Conservation (phyloP, 2,888 invertebrate genomes). For the Uropetala carovei region DNA sequence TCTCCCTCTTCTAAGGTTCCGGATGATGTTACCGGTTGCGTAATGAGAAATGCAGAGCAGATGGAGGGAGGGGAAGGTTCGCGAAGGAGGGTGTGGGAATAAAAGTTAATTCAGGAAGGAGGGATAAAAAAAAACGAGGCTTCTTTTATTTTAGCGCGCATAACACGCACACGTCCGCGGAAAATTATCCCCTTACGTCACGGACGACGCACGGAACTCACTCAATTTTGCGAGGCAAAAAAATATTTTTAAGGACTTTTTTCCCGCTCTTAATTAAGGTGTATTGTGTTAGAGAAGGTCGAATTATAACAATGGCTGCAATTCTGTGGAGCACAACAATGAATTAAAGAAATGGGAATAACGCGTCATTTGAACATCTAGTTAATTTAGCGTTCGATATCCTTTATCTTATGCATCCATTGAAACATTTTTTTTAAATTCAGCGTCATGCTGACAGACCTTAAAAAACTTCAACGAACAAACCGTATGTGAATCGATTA, state of each 20-base stretch:
- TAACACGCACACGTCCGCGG: not conserved
- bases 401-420: too few species aligned
- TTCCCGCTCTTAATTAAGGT: not conserved
- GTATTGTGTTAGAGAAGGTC: not conserved
- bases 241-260: too few species aligned
- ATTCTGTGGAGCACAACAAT: too few species aligned
- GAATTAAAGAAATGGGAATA: too few species aligned
- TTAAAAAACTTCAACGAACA: too few species aligned
- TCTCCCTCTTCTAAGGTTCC: not conserved
- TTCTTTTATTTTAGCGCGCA: not conserved
- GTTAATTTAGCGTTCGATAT: too few species aligned
- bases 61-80: too few species aligned
- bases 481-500: too few species aligned
- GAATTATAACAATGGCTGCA: not conserved
- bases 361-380: too few species aligned
- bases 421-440: too few species aligned
- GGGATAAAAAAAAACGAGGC: not conserved
- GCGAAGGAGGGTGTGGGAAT: not conserved
- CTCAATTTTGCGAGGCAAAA: not conserved
- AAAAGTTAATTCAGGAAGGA: not conserved
- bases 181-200: not conserved
- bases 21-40: not conserved
- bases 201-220: not conserved
- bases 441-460: too few species aligned
- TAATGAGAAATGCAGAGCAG: not conserved